Base-by-base conservation (phyloP, 37 sponge, comb jelly and placozoan genomes). In the Eunapius fragilis region DNA sequence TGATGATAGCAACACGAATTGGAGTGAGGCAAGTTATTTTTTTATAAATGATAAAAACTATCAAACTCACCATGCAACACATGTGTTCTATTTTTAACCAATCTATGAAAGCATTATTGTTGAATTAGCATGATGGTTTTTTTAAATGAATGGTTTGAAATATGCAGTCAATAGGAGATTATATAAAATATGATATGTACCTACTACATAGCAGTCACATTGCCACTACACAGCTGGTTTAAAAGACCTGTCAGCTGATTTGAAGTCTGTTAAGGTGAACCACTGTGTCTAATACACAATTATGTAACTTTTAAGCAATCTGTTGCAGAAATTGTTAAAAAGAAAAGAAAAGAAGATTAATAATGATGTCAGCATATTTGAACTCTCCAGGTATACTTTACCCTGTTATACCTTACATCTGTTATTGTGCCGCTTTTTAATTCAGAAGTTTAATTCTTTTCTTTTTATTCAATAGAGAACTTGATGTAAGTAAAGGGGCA, bases 331-430 rank as follows among this genome's bases (percentile, higher is more conserved):
- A 28, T 35, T 80, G 23, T 5, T 73, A 25, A 31, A 35, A 47
- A 30, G 25, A 30, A 83, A 83, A 74, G 45, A 83, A 19, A 70
- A 83, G 82, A 72, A 71, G 30, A 37, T 30, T 25, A 6, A 35
- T 31, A 10, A 26, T 79, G 25, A 25, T 32, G 25, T 31, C 24
- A 26, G n/a, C 23, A 4, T 48, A 28, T 10, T n/a, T 78, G 28
- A 28, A 78, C 41, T 30, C 36, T 47, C 48, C 7, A 30, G 48
- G 27, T 41, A 35, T 14, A 84, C 35, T n/a, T n/a, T n/a, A n/a
- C n/a, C n/a, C n/a, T n/a, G n/a, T n/a, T n/a, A n/a, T n/a, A n/a
- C n/a, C n/a, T n/a, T n/a, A n/a, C n/a, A n/a, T n/a, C n/a, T n/a
- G n/a, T n/a, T n/a, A n/a, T n/a, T n/a, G n/a, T n/a, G n/a, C n/a